Base-by-base conservation (phyloP, 1,140 invertebrate genomes). In the Steinernema feltiae region DNA sequence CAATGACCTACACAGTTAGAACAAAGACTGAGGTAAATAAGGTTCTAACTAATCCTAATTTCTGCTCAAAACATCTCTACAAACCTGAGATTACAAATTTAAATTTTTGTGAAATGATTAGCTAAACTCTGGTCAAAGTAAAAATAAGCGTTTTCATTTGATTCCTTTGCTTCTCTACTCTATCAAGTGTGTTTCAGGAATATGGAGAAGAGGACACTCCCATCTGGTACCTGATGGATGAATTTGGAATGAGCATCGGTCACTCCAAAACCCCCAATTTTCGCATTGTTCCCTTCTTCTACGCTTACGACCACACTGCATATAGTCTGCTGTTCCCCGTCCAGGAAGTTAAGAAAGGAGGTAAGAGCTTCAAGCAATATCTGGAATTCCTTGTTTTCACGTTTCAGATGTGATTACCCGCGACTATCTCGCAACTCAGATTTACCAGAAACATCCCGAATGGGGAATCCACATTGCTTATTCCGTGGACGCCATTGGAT, bases 191-290 rank as follows among this genome's bases (percentile, higher is more conserved):
- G n/a, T n/a, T 31, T 32, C 24, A 73, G 75, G 74, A 76, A 29
- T 48, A 63, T 0, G 77, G 72, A 1, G 86, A 88, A 76, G 86
- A 87, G 77, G 75, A 85, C n/a, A 78, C 84, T 73, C 86, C 87
- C 21, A 69, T 87, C 27, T 96, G 94, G 94, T 95, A 94, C 87
- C 90, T 96, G 3, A 92, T 94, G 91, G 94, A 95, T 88, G 94
- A 95, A 87, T 90, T 96, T 81, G 94, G 94, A 30, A 92, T 91
- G 24, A 90, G 91, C 0, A 91, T 96, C 63, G 90, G 90, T 77
- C 93, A 95, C 86, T 92, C 90, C 15, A 90, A 93, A 80, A 87
- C 90, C 0, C 92, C 93, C 0, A 93, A 92, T 84, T 93, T 93
- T 81, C 88, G 92, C 73, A 87, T 91, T 15, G 91, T 93, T 15